Conservation (phyloP, 2,113 vertebrate genomes). For the Stigmatopora argus region DNA sequence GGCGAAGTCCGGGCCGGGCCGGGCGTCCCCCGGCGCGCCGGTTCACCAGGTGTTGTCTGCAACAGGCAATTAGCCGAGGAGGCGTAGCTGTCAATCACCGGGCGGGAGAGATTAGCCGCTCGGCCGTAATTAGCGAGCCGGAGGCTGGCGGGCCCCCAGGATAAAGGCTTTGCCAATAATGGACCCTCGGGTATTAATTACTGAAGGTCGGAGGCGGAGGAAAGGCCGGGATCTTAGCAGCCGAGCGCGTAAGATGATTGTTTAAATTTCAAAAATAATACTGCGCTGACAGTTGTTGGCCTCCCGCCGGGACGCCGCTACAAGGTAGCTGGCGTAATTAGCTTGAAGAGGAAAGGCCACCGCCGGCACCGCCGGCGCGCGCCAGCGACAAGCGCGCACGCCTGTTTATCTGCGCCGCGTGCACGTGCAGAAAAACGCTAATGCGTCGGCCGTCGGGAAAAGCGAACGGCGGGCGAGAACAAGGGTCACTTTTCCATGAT, state of each 20-base stretch:
- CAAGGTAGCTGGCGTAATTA: constrained; percentile 79
- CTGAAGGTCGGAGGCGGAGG: constrained; percentile 80
- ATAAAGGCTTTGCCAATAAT: constrained; percentile 82
- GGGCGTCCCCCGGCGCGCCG: constrained; percentile 63
- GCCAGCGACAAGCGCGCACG: background rate
- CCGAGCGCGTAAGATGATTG: constrained; percentile 78
- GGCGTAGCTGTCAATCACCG: constrained; percentile 79
- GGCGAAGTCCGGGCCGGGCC: constrained; percentile 57
- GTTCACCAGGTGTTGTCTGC: constrained; percentile 82
- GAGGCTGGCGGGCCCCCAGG: constrained; percentile 76
- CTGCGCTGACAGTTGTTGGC: constrained; percentile 78
- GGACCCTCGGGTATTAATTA: constrained; percentile 81
- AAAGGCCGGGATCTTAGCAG: constrained; percentile 81
- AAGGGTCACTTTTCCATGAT: too few relatives aligned
- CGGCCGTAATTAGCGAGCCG: constrained; percentile 79
- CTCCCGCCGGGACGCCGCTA: constrained; percentile 68
- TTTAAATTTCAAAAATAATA: constrained; percentile 84
- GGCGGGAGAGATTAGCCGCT: constrained; percentile 76
- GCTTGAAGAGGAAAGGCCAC: constrained; percentile 77
- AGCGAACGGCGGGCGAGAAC: background rate
- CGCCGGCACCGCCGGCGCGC: background rate
- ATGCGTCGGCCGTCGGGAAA: background rate
- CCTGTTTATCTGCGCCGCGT: background rate
- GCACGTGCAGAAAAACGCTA: background rate
- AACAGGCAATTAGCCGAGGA: constrained; percentile 81